phyloP scores from a whole-genome alignment of 2,797 vertebrate species.

The Cebuella pygmaea region DNA sequence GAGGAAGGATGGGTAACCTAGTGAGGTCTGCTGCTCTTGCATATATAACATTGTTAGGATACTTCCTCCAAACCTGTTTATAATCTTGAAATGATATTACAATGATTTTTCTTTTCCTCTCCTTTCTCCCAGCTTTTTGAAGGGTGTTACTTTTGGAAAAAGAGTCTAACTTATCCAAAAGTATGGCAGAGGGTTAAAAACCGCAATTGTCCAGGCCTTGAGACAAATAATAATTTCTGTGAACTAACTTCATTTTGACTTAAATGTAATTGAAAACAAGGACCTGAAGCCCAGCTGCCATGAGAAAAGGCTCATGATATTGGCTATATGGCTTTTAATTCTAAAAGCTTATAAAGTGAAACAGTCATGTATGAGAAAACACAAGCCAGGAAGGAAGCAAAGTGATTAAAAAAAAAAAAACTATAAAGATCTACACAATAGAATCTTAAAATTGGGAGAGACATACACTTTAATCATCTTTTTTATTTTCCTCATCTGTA shows the following conservation, averaged over 20 bases:
- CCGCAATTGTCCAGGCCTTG: background rate
- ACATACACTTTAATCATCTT: background rate
- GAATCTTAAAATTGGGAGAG: constrained; percentile 34
- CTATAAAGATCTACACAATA: background rate
- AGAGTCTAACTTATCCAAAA: background rate
- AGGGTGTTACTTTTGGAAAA: background rate
- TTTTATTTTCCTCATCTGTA: constrained; percentile 49
- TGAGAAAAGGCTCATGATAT: background rate
- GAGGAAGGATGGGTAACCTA: background rate
- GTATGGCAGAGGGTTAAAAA: background rate
- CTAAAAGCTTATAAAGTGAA: background rate
- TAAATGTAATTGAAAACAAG: constrained; percentile 26
- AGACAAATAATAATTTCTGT: background rate
- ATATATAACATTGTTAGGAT: background rate
- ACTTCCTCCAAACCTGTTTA: background rate
- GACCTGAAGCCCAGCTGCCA: background rate
- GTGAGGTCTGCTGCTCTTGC: background rate
- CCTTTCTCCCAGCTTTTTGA: background rate
- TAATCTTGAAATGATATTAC: background rate
- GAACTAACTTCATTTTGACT: background rate
- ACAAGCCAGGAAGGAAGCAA: constrained; percentile 15
- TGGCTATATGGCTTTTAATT: background rate
- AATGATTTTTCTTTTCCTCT: background rate
- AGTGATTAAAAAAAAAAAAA: background rate
- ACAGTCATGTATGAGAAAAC: background rate